A percentile compares a stretch with the other conserved stretches of the same genome.
phyloP scores from a whole-genome alignment of 2,888 invertebrate genomes.

The Noctuana brunneofusca region DNA sequence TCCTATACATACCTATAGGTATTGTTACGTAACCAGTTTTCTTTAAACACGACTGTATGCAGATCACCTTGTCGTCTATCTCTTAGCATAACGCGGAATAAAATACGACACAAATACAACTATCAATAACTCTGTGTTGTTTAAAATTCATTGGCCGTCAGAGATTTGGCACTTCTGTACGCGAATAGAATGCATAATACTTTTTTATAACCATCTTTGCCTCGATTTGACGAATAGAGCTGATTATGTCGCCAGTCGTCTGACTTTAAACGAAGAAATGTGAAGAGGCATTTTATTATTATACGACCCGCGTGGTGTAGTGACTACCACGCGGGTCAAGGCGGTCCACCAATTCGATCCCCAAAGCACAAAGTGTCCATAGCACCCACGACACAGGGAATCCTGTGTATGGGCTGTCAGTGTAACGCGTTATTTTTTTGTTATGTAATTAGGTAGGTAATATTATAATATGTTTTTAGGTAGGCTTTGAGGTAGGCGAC shows the following conservation, averaged over 20 bases:
- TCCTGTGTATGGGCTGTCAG: no score
- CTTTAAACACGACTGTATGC: slow-evolving; percentile 7
- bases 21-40: slow-evolving; percentile 7
- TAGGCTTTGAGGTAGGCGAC: no score
- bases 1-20: no score
- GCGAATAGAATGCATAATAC: slow-evolving; percentile 68
- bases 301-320: no score
- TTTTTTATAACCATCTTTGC: slow-evolving; percentile 48
- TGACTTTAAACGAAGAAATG: not conserved
- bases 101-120: slow-evolving; percentile 55
- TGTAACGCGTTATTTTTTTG: no score
- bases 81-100: slow-evolving; percentile 54
- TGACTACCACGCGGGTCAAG: no score
- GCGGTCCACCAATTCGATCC: no score
- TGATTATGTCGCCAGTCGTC: not conserved
- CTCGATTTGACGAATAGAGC: slow-evolving; percentile 34
- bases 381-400: no score
- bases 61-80: slow-evolving; percentile 37
- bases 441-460: no score
- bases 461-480: no score
- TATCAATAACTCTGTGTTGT: slow-evolving; percentile 49
- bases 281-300: no score
- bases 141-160: slow-evolving; percentile 73
- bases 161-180: slow-evolving; percentile 71
- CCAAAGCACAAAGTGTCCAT: no score